Evolutionary conservation across 2,888 invertebrate species (phyloP), one percentile per base, ranked within the genome.

Genomic region (Girardia tigrina): DNA sequence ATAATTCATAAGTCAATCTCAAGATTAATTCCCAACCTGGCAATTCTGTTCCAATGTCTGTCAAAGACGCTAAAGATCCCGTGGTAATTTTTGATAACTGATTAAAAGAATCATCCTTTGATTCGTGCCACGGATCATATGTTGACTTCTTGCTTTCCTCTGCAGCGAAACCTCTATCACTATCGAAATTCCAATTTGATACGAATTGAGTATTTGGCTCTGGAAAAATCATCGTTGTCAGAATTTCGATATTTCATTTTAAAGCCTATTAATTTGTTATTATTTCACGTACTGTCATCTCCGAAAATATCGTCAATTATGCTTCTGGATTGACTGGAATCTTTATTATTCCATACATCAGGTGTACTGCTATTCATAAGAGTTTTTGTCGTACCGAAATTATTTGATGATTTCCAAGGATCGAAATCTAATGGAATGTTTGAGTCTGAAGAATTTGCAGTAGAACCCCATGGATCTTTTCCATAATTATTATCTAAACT

Each of bases 401-500:
- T n/a, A n/a, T 56, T 56, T 56, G 56, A 16, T 56, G 56, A 56
- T 56, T 56, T 56, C 56, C 56, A 56, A 12, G 56, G 56, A 56
- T 56, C 56, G n/a, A 56, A 56, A 56, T 56, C 56, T 56, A 56
- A 56, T 4, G 56, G 56, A 56, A 56, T 56, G 56, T 23, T 56
- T n/a, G 56, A 56, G 23, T 12, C 56, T 56, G n/a, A 23, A 4
- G 56, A 56, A 36, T 36, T 36, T n/a, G 56, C 56, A 8, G 2
- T 23, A 36, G 36, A 36, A 2, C 56, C 56, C 56, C 56, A 56
- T 56, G 56, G 56, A 56, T 56, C 56, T 4, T n/a, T 20, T 56
- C 23, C 23, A 56, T 4, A 6, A 56, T 56, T n/a, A 20, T 6
- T n/a, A 56, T 56, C 56, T 8, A 56, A 23, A n/a, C 56, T 56